Conservation (phyloP, 30 jellyfish, hydroid and myxozoan species). For the Clytia hemisphaerica region DNA sequence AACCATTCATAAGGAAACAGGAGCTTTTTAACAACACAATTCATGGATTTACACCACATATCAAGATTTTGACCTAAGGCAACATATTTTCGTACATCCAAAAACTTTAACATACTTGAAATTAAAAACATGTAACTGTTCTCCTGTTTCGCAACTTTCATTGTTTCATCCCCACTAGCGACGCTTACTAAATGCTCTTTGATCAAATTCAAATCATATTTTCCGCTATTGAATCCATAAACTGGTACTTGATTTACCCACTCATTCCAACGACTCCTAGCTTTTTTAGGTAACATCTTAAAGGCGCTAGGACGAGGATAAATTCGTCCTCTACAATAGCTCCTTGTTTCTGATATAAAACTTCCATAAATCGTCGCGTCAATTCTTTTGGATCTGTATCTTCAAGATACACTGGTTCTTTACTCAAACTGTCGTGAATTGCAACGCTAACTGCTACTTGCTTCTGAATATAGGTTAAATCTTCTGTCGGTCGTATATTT, state of each 20-base stretch:
- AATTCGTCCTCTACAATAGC: background rate
- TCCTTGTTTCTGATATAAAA: background rate
- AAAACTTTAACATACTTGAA: background rate
- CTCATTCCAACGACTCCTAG: background rate
- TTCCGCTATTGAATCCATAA: conserved; percentile 1
- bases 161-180: background rate
- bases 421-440: conserved; percentile 1
- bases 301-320: background rate
- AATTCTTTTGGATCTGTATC: background rate
- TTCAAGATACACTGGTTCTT: background rate
- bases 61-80: conserved; percentile 11
- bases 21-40: conserved; percentile 15
- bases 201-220: background rate
- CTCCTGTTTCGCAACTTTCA: conserved; percentile 17
- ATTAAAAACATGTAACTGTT: conserved; percentile 12
- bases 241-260: conserved; percentile 3
- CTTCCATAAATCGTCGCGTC: background rate
- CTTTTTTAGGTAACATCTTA: background rate
- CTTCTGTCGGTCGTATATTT: too few species aligned
- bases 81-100: background rate
- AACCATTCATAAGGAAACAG: conserved; percentile 26
- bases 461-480: background rate
- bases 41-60: background rate
- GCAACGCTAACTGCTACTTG: conserved; percentile 17
- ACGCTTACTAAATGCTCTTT: background rate